phyloP scores from a whole-genome alignment of 37 sponge, comb jelly and placozoan genomes.

The Chondrilla cf. caribensis region DNA sequence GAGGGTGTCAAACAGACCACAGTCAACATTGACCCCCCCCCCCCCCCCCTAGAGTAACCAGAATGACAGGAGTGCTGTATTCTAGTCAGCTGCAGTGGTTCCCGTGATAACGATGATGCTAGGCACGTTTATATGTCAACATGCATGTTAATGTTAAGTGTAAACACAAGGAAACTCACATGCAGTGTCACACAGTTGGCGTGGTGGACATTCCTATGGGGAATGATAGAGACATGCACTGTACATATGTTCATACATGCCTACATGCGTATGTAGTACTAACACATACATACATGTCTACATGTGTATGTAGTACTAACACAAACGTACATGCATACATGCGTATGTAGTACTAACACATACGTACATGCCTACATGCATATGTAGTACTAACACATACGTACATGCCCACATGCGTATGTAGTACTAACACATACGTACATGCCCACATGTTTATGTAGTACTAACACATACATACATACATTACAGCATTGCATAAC shows the following conservation, averaged over 20 bases:
- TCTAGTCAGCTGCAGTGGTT: no score
- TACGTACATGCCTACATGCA: background rate
- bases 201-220: conserved; percentile 51
- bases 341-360: conserved; percentile 6
- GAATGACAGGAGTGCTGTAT: no score
- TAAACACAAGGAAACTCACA: no score
- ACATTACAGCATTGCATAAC: background rate
- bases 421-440: no score
- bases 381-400: conserved; percentile 6
- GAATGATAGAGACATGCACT: no score
- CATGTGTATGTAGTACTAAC: background rate
- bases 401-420: background rate
- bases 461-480: conserved; percentile 4
- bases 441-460: background rate
- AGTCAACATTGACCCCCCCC: no score
- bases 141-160: no score
- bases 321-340: conserved; percentile 22
- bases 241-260: background rate
- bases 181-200: conserved; percentile 67
- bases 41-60: no score
- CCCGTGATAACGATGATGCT: no score
- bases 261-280: background rate
- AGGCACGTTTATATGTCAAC: no score
- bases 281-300: background rate
- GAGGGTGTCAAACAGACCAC: no score